Conservation (phyloP, 1,140 invertebrate genomes). For the Papilio polytes region DNA sequence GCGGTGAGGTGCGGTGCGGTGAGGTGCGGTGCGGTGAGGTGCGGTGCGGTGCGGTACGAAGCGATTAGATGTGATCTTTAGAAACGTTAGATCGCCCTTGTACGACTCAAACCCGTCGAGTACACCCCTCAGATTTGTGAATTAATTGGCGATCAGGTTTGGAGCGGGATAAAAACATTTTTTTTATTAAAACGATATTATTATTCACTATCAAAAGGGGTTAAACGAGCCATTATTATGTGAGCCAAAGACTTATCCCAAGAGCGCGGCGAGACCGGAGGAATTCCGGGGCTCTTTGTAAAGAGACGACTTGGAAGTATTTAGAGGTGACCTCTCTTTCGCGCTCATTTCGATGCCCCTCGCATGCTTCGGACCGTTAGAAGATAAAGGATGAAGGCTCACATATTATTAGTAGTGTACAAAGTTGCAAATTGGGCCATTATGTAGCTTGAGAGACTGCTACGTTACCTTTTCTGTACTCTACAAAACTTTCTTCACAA, state of each 20-base stretch:
- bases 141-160: constrained; percentile 62
- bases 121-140: constrained; percentile 51
- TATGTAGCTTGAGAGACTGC: neutral
- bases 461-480: neutral
- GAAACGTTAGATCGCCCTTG: constrained; percentile 53
- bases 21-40: neutral
- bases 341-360: constrained; percentile 20
- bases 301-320: constrained; percentile 34
- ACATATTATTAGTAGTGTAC: constrained; percentile 4
- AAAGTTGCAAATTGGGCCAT: neutral
- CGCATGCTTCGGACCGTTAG: constrained; percentile 21
- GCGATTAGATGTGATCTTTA: neutral
- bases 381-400: neutral
- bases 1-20: no score
- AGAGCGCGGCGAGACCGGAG: neutral
- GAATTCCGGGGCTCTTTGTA: constrained; percentile 37
- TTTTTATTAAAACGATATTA: constrained; percentile 45
- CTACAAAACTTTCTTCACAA: no score
- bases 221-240: constrained; percentile 44
- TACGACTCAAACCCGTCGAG: constrained; percentile 45
- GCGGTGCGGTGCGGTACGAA: neutral
- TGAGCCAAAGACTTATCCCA: constrained; percentile 18
- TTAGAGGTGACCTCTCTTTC: constrained; percentile 39
- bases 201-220: constrained; percentile 41
- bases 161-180: constrained; percentile 43